Conservation (phyloP, 2,888 invertebrate genomes). For the Colostygia pectinataria region DNA sequence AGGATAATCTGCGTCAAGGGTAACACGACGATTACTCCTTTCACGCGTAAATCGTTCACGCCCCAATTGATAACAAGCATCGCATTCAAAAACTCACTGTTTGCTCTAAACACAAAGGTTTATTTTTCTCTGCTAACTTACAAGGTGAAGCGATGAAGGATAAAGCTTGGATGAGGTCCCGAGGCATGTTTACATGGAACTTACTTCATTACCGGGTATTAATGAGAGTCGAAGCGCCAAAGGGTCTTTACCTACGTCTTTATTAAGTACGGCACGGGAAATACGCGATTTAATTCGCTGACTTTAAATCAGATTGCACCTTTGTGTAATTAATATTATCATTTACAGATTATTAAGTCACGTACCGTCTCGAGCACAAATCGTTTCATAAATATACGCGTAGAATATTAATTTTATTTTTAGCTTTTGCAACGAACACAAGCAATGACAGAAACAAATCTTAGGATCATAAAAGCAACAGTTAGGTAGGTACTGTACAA, state of each 20-base stretch:
- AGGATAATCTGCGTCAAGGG: slow-evolving; percentile 63
- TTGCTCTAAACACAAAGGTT: slow-evolving; percentile 49
- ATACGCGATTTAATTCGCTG: slow-evolving; percentile 54
- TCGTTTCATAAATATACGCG: slow-evolving; percentile 2
- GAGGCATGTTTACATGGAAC: slow-evolving; percentile 76
- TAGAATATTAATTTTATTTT: too few species aligned
- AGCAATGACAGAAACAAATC: too few species aligned
- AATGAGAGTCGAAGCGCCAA: slow-evolving; percentile 65
- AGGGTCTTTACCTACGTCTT: slow-evolving; percentile 54
- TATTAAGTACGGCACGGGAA: slow-evolving; percentile 48
- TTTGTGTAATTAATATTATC: slow-evolving; percentile 24
- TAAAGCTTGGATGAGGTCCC: slow-evolving; percentile 65
- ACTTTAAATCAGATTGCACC: slow-evolving; percentile 40
- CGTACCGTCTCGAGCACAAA: slow-evolving; percentile 8
- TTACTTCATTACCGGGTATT: slow-evolving; percentile 76
- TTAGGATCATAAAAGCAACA: too few species aligned
- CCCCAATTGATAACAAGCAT: slow-evolving; percentile 45
- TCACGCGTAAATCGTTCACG: slow-evolving; percentile 60
- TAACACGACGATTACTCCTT: slow-evolving; percentile 58
- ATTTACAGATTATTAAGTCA: slow-evolving; percentile 23
- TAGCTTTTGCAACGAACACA: too few species aligned
- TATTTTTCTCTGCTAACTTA: slow-evolving; percentile 51
- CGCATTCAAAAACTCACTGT: slow-evolving; percentile 42
- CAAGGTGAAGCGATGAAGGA: slow-evolving; percentile 57
- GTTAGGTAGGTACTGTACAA: too few species aligned